Evolutionary conservation across 2,113 vertebrate species (phyloP).

Genomic region (Chamaetylas fuelleborni): DNA sequence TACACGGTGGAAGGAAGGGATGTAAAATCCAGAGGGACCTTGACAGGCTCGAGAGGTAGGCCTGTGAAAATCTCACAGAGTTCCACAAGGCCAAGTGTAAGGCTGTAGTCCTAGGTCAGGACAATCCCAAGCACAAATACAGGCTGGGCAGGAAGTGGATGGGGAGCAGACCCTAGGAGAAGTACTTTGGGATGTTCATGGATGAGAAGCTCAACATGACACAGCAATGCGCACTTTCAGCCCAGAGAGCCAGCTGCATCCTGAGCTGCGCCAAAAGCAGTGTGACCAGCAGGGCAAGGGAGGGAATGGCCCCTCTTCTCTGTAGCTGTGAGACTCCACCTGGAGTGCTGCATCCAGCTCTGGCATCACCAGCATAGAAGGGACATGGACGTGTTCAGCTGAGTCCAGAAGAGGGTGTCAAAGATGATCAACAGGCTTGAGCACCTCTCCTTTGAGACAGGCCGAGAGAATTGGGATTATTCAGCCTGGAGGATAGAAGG

Average conservation of each 20-base stretch:
- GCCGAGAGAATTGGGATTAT: background rate
- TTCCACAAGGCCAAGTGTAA: background rate
- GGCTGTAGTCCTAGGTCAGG: background rate
- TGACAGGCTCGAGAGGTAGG: background rate
- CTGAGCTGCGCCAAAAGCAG: background rate
- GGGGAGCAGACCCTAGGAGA: background rate
- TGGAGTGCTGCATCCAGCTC: background rate
- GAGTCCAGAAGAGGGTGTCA: background rate
- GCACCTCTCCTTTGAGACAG: background rate
- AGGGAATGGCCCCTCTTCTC: background rate
- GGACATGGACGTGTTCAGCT: background rate
- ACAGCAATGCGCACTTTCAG: background rate
- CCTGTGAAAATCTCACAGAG: background rate
- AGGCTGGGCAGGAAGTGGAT: background rate
- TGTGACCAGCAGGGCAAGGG: rapidly evolving
- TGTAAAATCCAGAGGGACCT: background rate
- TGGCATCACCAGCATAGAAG: background rate
- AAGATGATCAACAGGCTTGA: background rate
- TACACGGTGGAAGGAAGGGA: background rate
- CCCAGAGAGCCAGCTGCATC: background rate
- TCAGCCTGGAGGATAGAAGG: background rate
- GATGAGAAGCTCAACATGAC: background rate
- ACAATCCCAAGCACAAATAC: background rate
- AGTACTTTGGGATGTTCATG: background rate
- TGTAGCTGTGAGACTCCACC: background rate